Evolutionary conservation across 2,888 invertebrate species (phyloP), one percentile per base, ranked within the genome.

Genomic region (Rhagonycha fulva): DNA sequence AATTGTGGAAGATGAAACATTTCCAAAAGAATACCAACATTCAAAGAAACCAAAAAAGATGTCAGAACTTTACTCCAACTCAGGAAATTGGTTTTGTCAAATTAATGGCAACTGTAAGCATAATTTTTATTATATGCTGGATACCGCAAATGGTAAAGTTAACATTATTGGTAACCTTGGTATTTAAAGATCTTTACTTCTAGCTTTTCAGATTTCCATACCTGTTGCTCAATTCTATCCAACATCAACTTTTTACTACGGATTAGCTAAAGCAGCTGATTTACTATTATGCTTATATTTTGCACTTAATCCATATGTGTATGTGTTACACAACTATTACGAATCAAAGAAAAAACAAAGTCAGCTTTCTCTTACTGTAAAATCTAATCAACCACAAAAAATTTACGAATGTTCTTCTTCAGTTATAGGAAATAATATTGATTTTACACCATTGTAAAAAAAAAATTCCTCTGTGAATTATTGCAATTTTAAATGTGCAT

Each of bases 21-120:
- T 81, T 88, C 84, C 82, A 87, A 83, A 82, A 82, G 62, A 62
- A 85, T 90, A 12, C 83, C 89, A 77, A 84, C 89, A 79, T 86
- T 88, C 14, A 88, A 88, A 77, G 84, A 88, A 74, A 87, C 88
- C 84, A 83, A 84, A 63, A 83, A 2, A 86, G 78, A 85, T 32
- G 83, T 74, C 83, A 84, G 78, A 83, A 82, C 77, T 87, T 87
- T 80, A 91, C 92, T 80, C 94, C 96, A 0, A 92, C 93, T 0
- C 96, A 96, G 85, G 96, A 96, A 87, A 91, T 95, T 70, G 94
- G 95, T 78, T 96, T 96, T 87, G 95, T 95, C 81, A 91, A 94
- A 82, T 90, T 96, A 63, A 96, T 96, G 96, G 94, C 94, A 1
- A 91, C 93, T 70, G 91, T 96, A 62, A 95, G 96, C 80, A 91